Evolutionary conservation across 2,888 invertebrate genomes (phyloP), one percentile per base, ranked within the genome.

Genomic region (Acrobasis repandana): DNA sequence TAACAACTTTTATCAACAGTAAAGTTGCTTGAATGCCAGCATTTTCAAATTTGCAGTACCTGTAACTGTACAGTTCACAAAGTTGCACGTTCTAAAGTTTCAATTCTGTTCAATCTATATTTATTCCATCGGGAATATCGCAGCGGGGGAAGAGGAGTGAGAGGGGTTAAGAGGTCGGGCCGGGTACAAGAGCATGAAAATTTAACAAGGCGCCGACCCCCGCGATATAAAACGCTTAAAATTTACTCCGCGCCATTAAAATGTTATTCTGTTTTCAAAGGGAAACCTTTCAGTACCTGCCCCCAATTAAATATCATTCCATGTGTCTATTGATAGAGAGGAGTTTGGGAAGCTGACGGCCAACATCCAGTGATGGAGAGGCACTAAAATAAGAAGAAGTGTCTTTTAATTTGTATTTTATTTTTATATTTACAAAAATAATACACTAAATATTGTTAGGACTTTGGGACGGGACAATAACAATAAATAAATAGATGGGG

Each of bases 181-280:
- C 50, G 60, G 66, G 62, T 66, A 62, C 72, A 63, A 67, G 74
- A 70, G 65, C 80, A 76, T 88, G 84, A 87, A 81, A 83, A 84
- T 87, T 88, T 88, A 86, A 88, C 87, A 83, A 88, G 86, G 72
- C 14, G 61, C 64, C 68, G 60, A 47, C 62, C 60, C 63, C 62
- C 50, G 34, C 47, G 34, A 58, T 63, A 61, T 63, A 60, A 56
- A 61, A 65, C 52, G 63, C 66, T 66, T 66, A 63, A 69, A 58
- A 51, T 61, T 33, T 34, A 33, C 9, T 46, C 18, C 28, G 16
- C 46, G 43, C 38, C 43, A 59, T 60, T 52, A 46, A 6, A 52
- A 47, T 60, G 52, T 59, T 59, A 33, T 60, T 58, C 49, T 38
- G 38, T 38, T 20, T 54, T 8, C 8, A 38, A 16, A 14, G 14